Evolutionary conservation across 2,888 invertebrate species (phyloP).

Genomic region (Andrena bicolor): DNA sequence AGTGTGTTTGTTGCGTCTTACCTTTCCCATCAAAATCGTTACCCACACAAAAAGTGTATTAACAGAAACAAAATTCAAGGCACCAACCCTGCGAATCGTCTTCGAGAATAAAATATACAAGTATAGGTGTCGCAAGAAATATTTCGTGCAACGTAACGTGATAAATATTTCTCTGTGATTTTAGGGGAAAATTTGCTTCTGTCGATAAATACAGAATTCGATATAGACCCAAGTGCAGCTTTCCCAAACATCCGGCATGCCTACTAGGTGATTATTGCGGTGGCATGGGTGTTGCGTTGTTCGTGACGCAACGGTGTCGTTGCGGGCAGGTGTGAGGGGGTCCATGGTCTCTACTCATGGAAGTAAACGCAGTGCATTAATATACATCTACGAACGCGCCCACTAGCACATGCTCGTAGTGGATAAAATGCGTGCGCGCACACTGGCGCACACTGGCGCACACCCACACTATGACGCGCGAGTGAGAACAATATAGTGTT

Average conservation of each 20-base stretch:
- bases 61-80: no score
- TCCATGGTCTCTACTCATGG: conserved; percentile 51
- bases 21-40: no score
- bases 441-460: no score
- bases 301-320: conserved; percentile 70
- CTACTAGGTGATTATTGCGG: conserved; percentile 31
- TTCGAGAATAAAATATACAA: no score
- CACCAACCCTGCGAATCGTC: no score
- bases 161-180: no score
- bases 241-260: neutral
- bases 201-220: neutral
- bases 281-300: conserved; percentile 56
- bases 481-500: conserved; percentile 75
- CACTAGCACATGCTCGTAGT: neutral
- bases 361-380: conserved; percentile 53
- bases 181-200: no score
- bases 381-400: conserved; percentile 17
- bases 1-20: no score
- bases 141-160: no score
- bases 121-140: no score
- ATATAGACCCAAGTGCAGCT: neutral
- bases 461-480: conserved; percentile 41
- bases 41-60: no score
- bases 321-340: conserved; percentile 75
- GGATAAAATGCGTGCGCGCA: conserved; percentile 9